A percentile compares a stretch with the other conserved stretches of the same genome.
Evolutionary conservation across 1,140 invertebrate genomes (phyloP).

Genomic region (Venustaconcha ellipsiformis): DNA sequence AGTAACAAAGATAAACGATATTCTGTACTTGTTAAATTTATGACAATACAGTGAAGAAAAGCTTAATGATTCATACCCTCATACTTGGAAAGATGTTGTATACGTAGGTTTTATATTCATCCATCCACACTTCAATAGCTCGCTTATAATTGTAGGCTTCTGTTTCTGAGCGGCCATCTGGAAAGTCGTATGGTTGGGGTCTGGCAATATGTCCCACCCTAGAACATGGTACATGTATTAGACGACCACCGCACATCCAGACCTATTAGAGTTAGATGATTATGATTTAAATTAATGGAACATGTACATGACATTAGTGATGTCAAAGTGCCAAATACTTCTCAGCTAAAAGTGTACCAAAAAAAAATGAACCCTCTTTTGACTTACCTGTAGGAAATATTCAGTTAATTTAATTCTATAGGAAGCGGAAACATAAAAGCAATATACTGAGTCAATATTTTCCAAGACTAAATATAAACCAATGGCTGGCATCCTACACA

Average conservation of each 20-base stretch:
- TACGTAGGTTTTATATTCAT: conserved; percentile 43
- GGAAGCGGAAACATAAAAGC: too few relatives aligned
- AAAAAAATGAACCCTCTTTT: too few relatives aligned
- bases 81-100: conserved; percentile 43
- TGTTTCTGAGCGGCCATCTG: conserved; percentile 75
- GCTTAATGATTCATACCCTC: conserved; percentile 30
- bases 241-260: conserved; percentile 95
- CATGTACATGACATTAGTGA: too few relatives aligned
- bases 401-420: too few relatives aligned
- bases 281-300: not conserved
- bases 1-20: too few relatives aligned
- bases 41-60: not conserved
- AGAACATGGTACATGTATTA: conserved; percentile 82
- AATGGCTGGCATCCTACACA: too few relatives aligned
- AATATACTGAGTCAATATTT: too few relatives aligned
- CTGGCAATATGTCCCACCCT: conserved; percentile 75
- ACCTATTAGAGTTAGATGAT: conserved; percentile 71
- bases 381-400: too few relatives aligned
- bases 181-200: conserved; percentile 90
- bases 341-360: too few relatives aligned
- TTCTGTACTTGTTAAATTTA: too few relatives aligned
- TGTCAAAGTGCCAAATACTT: too few relatives aligned
- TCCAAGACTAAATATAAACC: too few relatives aligned
- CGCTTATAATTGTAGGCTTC: conserved; percentile 53
- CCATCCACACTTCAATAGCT: conserved; percentile 52